Evolutionary conservation across 1,140 invertebrate genomes (phyloP), one percentile per base, ranked within the genome.

Genomic region (Drosophila tristis): DNA sequence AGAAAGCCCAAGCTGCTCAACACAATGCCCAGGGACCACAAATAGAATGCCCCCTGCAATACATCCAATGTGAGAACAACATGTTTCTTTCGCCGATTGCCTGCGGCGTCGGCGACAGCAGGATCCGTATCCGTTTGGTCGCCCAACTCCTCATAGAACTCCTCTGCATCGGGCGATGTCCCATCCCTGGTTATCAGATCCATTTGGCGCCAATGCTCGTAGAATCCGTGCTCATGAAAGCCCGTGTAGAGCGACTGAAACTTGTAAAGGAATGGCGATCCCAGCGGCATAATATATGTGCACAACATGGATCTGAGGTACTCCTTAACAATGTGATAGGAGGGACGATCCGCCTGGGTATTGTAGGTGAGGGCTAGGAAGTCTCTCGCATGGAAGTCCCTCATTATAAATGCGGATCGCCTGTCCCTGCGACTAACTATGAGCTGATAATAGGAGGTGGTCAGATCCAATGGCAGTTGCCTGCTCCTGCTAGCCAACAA

Each of bases 261-360:
- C 15, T 91, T 91, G n/a, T 91, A 66, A 4, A 72, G 61, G n/a
- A 80, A 91, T 0, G 90, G 90, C 0, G 90, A 91, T 8, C 90
- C 90, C 2, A 63, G 29, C 0, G 86, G 79, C 13, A 91, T 13
- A 0, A 91, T 77, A 20, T 91, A 91, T 2, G 90, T 91, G 15
- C 74, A 66, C 0, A 78, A 65, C 78, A 91, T 72, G 5, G 90
- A 89, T 9, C 80, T 59, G 4, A 91, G 62, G 65, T 89, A 86
- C 31, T 91, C 71, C 48, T 86, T 85, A 29, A 91, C 87, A 20
- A 91, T 86, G 23, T 91, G 90, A 51, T 78, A 91, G 7, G 74
- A 15, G 15, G 90, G 84, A 13, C 90, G 78, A 25, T 61, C 77
- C 5, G 44, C 58, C 13, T 78, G 71, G 0, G 61, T 16, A 31